Conservation (phyloP, 2,888 invertebrate species). For the Caenorhabditis macrosperma region DNA sequence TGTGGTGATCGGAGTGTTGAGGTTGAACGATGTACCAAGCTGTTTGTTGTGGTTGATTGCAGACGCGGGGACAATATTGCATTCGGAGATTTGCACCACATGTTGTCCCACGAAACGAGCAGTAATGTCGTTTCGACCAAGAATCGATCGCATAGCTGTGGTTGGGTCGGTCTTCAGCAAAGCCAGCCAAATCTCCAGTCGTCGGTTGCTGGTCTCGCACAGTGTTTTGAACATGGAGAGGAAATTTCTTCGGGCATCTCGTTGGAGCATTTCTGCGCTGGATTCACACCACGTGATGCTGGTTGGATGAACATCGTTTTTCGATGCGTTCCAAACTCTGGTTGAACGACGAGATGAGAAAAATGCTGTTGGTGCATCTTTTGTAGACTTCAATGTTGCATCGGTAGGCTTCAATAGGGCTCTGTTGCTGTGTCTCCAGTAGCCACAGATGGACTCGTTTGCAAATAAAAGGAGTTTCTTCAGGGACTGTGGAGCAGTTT, state of each 20-base stretch:
- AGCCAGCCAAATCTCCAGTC: background rate
- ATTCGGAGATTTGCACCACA: background rate
- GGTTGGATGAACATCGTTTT: no score
- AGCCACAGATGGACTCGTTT: slow-evolving; percentile 1
- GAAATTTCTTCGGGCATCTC: background rate
- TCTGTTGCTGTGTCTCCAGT: background rate
- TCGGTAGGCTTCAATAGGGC: background rate
- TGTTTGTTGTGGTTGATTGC: no score
- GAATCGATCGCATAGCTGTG: background rate
- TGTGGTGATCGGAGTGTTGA: no score
- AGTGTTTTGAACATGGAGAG: background rate
- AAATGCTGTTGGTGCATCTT: background rate
- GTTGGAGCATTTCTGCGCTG: no score
- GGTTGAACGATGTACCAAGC: no score
- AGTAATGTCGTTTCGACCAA: background rate
- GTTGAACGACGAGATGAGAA: background rate
- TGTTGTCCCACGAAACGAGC: background rate
- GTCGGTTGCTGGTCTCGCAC: background rate
- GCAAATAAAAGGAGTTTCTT: no score
- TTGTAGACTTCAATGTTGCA: slow-evolving; percentile 4
- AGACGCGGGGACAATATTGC: background rate
- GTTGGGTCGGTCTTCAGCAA: background rate
- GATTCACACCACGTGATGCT: no score
- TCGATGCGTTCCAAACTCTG: background rate
- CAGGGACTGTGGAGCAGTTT: slow-evolving; percentile 7